Base-by-base conservation (phyloP, 2,888 invertebrate genomes). In the Meiosimyza platycephala region DNA sequence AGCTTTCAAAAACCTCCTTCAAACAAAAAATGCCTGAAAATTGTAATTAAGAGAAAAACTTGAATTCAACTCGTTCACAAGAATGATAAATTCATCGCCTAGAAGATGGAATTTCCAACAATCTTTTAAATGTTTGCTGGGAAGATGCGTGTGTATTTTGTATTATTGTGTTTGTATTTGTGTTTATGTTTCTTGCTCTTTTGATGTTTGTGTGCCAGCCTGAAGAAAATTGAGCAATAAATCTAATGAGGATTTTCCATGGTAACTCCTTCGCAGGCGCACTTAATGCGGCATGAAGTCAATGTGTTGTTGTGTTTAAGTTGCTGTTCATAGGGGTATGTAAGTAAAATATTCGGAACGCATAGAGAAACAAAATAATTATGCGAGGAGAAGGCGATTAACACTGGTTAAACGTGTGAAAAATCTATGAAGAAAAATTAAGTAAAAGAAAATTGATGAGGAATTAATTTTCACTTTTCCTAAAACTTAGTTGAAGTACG, bases 201-300 rank as follows among this genome's bases (percentile, higher is more conserved):
- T 69, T 60, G 52, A 68, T 59, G 59, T 11, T 33, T 60, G 16
- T 28, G 22, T 67, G 47, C 51, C 50, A 18, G 62, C 66, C 62
- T 63, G 51, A 33, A 47, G 72, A 57, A 70, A 64, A 66, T 74
- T 57, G 63, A 70, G 74, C 57, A 66, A 72, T 72, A 72, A 72
- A 72, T 74, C 72, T 66, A 67, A 57, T 71, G 70, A 22, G 70
- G 52, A 66, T 70, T 52, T 54, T 52, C 72, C 60, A 55, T 50
- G 63, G 74, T 59, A 69, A 74, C 52, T 69, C 63, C 65, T 68
- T 59, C 52, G 52, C 51, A 60, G 69, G 63, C 51, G 40, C 62
- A 55, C 66, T 63, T 57, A 52, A 28, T 18, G 54, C 13, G 70
- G 51, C 73, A 70, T 16, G 40, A 70, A 69, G 65, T 57, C 64